Percentiles rank a stretch among this genome's conserved stretches.
Evolutionary conservation across 1,140 invertebrate species (phyloP).

Genomic region (Liolophura sinensis): DNA sequence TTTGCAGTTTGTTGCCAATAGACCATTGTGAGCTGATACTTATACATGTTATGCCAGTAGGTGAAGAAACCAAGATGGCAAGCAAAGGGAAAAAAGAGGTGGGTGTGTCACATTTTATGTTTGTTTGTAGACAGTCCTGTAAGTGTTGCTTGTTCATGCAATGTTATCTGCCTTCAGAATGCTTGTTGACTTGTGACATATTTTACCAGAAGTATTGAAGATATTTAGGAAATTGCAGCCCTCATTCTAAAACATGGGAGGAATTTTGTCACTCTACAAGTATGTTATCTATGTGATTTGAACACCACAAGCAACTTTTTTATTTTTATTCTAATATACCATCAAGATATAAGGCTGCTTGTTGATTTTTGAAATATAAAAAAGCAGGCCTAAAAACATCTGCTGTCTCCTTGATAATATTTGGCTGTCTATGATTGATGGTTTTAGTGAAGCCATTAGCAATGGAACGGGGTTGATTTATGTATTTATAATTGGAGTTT

Average conservation of each 20-base stretch:
- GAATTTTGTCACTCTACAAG: no score
- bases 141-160: not conserved
- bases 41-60: constrained; percentile 83
- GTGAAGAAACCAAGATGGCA: constrained; percentile 73
- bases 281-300: no score
- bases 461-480: no score
- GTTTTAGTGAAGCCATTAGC: no score
- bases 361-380: not conserved
- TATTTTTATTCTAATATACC: no score
- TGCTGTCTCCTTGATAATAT: no score
- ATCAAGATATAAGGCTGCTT: not conserved
- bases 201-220: not conserved
- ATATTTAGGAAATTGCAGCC: not conserved
- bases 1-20: constrained; percentile 72
- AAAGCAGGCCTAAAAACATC: not conserved
- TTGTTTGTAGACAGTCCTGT: not conserved
- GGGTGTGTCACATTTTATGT: constrained; percentile 8
- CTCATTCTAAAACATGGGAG: no score
- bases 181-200: not conserved
- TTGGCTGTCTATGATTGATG: no score
- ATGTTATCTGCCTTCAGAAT: not conserved
- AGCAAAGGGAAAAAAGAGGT: constrained; percentile 58
- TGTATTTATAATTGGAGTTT: no score
- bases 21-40: constrained; percentile 87
- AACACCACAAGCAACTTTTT: no score